Percentiles rank a stretch among this genome's conserved stretches.
phyloP scores from a whole-genome alignment of 53 echinoderm and acorn worm species.

The Pentamera pediparva region DNA sequence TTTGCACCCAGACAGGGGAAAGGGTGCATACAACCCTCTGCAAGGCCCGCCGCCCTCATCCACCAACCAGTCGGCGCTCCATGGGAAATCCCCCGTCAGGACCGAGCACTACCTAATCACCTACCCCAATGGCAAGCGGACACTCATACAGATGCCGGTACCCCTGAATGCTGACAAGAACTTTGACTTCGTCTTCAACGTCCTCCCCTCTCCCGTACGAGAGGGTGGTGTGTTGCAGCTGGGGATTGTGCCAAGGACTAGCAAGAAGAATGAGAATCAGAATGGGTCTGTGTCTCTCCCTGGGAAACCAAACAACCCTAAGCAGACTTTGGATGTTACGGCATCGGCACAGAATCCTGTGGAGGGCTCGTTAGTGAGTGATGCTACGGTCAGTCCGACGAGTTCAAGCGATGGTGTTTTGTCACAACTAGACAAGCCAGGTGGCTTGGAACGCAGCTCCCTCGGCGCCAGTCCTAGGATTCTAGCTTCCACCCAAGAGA shows the following conservation, averaged over 20 bases:
- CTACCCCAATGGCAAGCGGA: conserved; percentile 52
- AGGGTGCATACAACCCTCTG: not conserved
- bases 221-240: not conserved
- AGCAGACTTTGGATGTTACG: too few relatives aligned
- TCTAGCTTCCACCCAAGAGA: too few relatives aligned
- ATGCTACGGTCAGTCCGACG: too few relatives aligned
- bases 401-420: too few relatives aligned
- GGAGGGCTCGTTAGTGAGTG: too few relatives aligned
- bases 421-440: too few relatives aligned
- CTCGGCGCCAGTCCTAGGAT: too few relatives aligned
- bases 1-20: not conserved
- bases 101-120: conserved; percentile 52
- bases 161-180: not conserved
- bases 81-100: not conserved
- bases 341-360: too few relatives aligned
- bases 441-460: too few relatives aligned
- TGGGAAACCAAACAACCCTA: too few relatives aligned
- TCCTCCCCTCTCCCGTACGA: conserved; percentile 6
- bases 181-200: conserved; percentile 17
- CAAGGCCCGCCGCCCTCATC: not conserved
- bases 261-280: too few relatives aligned
- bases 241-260: not conserved
- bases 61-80: not conserved
- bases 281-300: too few relatives aligned
- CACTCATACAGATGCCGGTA: conserved; percentile 48